A percentile compares a stretch with the other conserved stretches of the same genome.
Conservation (phyloP, 2,888 invertebrate species). For the Rhamphomyia laevipes region DNA sequence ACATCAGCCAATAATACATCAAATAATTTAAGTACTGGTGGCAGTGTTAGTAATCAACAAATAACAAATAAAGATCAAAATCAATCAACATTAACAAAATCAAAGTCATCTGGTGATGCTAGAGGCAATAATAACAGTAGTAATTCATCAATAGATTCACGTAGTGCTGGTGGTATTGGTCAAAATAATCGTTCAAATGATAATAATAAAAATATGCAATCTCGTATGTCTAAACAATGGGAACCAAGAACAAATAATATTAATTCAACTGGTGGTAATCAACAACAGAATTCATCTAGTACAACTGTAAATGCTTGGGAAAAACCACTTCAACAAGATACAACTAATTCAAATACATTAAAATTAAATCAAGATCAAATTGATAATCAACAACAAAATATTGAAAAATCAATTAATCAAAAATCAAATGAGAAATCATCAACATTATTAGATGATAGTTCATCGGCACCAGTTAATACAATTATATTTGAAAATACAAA, state of each 20-base stretch:
- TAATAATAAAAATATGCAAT: not conserved
- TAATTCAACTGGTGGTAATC: not conserved
- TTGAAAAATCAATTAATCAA: constrained; percentile 1
- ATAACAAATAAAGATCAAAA: constrained; percentile 40
- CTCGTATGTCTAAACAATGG: not conserved
- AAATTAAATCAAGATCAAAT: constrained; percentile 14
- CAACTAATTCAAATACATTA: constrained; percentile 6
- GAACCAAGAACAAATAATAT: not conserved
- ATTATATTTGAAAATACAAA: constrained; percentile 89
- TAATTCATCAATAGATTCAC: not conserved
- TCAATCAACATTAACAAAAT: constrained; percentile 32
- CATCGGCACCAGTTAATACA: constrained; percentile 72
- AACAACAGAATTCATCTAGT: constrained; percentile 4
- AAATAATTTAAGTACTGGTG: constrained; percentile 14
- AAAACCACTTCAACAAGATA: constrained; percentile 9
- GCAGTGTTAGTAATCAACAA: constrained; percentile 24
- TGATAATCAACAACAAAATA: constrained; percentile 3
- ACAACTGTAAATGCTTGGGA: not conserved
- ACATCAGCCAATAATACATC: constrained; percentile 7
- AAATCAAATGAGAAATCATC: constrained; percentile 10
- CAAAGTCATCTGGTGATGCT: constrained; percentile 9
- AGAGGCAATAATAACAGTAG: constrained; percentile 12
- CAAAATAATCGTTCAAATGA: constrained; percentile 1
- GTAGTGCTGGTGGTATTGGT: constrained; percentile 21
- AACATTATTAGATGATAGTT: constrained; percentile 49